Evolutionary conservation across 2,113 vertebrate genomes (phyloP), one percentile per base, ranked within the genome.

Genomic region (Microcebus jonahi): DNA sequence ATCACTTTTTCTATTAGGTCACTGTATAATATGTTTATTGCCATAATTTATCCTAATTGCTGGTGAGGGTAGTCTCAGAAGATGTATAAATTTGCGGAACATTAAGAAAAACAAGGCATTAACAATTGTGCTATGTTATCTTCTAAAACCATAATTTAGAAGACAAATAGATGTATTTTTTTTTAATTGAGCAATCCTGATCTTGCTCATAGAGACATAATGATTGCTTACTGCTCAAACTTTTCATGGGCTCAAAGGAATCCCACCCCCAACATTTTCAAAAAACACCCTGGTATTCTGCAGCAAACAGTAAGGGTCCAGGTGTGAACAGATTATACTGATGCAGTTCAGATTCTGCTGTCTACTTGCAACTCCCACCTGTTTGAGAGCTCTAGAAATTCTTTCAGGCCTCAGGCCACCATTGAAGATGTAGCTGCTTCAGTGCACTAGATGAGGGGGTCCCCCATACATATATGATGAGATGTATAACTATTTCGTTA

Each of bases 1-100:
- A 59, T 98, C 7, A 92, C 97, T 98, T 98, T 92, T 98, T 31
- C 95, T 91, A 68, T 92, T 98, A 97, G 31, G 65, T 97, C 83
- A 97, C 10, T 97, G 86, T 97, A 97, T 95, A 50, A 50, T 83
- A 67, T 97, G 45, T 96, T 98, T 98, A 95, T 70, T 90, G 71
- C 18, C 4, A 95, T 97, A 96, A 95, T 96, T 97, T 97, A 81
- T 98, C 11, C 48, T 97, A 96, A 95, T 92, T 97, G 2, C 6
- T 80, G 55, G 13, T 90, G n/a, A 97, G 77, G 10, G 39, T 68
- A 92, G 13, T 34, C 55, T 45, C 71, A 93, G 88, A 93, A 97
- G 94, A 96, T 81, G 77, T 76, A 75, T 94, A 94, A 97, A 96
- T 97, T 86, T 94, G 50, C 39, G 57, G 67, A 97, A 96, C 80